These are phyloP conservation scores for Pyrochroa serraticornis DNA, from an alignment of 2,888 invertebrate genomes.

Conservation along the genomic window DNA sequence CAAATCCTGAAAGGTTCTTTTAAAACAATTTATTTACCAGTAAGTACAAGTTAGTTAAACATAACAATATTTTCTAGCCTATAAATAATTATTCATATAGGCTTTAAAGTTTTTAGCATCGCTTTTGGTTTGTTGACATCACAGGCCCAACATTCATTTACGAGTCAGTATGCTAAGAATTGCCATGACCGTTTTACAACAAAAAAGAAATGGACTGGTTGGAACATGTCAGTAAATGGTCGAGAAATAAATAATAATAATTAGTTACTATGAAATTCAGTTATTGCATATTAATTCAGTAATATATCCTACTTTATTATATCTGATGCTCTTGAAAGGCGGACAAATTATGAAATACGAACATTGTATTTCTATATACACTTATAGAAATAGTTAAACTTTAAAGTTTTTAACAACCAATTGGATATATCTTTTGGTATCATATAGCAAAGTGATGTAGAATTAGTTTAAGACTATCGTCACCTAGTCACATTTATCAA, in stretches of 20 bases:
- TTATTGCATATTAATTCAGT: conserved; percentile 25
- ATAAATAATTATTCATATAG: conserved; percentile 50
- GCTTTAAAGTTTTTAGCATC: conserved; percentile 46
- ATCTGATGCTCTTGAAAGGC: conserved; percentile 30
- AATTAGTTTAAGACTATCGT: conserved; percentile 35
- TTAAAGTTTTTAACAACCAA: conserved; percentile 36
- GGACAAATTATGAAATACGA: conserved; percentile 35
- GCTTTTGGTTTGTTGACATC: conserved; percentile 51
- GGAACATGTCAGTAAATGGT: neutral
- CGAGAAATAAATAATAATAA: conserved; percentile 9
- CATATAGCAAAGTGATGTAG: conserved; percentile 32
- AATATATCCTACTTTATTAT: conserved; percentile 20
- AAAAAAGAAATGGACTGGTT: conserved; percentile 7
- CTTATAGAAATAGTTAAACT: conserved; percentile 40
- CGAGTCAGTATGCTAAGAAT: conserved; percentile 23
- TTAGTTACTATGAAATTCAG: conserved; percentile 43
- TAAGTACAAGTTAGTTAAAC: conserved; percentile 56
- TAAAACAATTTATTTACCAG: conserved; percentile 55
- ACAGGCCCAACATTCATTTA: conserved; percentile 48
- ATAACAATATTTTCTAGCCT: conserved; percentile 56
- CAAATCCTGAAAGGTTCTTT: conserved; percentile 32
- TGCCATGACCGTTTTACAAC: conserved; percentile 22
- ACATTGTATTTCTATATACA: conserved; percentile 43
- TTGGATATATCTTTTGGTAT: conserved; percentile 32
- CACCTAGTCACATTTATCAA: conserved; percentile 41